Conservation (phyloP, 2,888 invertebrate species). For the Drosophila eohydei region DNA sequence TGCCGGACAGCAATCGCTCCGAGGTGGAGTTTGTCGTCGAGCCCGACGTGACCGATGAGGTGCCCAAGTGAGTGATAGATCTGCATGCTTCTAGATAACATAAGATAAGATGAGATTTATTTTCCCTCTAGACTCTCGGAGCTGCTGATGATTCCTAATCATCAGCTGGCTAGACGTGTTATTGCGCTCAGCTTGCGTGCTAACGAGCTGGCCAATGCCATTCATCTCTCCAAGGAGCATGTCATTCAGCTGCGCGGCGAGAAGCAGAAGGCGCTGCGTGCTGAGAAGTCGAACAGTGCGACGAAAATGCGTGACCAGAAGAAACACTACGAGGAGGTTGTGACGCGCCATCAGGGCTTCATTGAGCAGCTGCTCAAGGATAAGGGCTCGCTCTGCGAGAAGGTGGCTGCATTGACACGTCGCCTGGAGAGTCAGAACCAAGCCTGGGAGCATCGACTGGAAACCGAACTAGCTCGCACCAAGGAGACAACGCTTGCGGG, state of each 20-base stretch:
- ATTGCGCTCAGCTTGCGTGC: slow-evolving; percentile 83
- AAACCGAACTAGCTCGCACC: slow-evolving; percentile 90
- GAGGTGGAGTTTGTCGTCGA: slow-evolving; percentile 85
- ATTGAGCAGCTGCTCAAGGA: slow-evolving; percentile 93
- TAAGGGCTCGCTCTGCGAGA: slow-evolving; percentile 90
- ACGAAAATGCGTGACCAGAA: slow-evolving; percentile 87
- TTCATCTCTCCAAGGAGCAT: slow-evolving; percentile 84
- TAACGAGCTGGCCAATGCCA: slow-evolving; percentile 84
- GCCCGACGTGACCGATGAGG: slow-evolving; percentile 84
- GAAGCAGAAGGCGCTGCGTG: slow-evolving; percentile 83
- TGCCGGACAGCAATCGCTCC: slow-evolving; percentile 83
- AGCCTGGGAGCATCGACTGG: slow-evolving; percentile 90
- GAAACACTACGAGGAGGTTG: slow-evolving; percentile 90
- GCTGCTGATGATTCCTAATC: slow-evolving; percentile 84
- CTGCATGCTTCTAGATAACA: background rate
- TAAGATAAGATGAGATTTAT: rapidly evolving
- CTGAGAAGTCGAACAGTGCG: slow-evolving; percentile 84
- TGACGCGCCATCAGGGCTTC: slow-evolving; percentile 92
- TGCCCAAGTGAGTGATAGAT: slow-evolving; percentile 82
- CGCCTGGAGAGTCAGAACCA: slow-evolving; percentile 86
- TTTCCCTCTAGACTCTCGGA: slow-evolving; percentile 79
- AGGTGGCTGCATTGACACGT: slow-evolving; percentile 83
- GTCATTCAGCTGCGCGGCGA: slow-evolving; percentile 83
- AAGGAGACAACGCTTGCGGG: slow-evolving; percentile 92
- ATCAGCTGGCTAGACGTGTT: slow-evolving; percentile 84